Percentiles rank a stretch among this genome's conserved stretches.
phyloP scores from a whole-genome alignment of 2,888 invertebrate species.

The Dynastes tityus region DNA sequence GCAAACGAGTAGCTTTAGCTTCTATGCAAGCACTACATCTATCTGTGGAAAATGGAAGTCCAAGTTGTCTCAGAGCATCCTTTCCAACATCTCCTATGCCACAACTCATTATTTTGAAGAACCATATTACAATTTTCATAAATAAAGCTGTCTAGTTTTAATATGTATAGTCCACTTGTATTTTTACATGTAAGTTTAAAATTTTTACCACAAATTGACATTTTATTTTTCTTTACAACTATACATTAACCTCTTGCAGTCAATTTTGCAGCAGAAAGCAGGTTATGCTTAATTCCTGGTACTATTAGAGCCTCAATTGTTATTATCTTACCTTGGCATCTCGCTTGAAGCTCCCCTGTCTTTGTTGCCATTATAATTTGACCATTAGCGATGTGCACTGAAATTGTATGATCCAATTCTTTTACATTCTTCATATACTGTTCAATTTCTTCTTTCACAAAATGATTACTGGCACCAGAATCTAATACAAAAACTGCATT shows the following conservation, averaged over 20 bases:
- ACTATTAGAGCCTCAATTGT: too few relatives aligned
- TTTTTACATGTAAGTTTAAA: too few relatives aligned
- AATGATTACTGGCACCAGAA: constrained; percentile 35
- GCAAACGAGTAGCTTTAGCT: constrained; percentile 20
- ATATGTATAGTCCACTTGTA: neutral
- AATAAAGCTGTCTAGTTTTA: constrained; percentile 4
- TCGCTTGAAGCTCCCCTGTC: constrained; percentile 5
- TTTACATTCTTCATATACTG: constrained; percentile 21
- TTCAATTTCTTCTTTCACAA: constrained; percentile 35
- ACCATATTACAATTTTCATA: constrained; percentile 15
- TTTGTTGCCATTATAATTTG: constrained; percentile 24
- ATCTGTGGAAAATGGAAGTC: neutral
- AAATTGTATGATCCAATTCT: neutral
- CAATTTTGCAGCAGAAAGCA: too few relatives aligned
- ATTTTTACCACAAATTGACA: too few relatives aligned
- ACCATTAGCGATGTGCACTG: constrained; percentile 22
- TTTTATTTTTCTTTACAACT: too few relatives aligned
- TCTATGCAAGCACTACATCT: constrained; percentile 24
- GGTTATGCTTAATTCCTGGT: too few relatives aligned
- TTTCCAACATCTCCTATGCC: constrained; percentile 26
- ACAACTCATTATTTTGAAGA: constrained; percentile 3
- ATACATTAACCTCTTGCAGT: too few relatives aligned
- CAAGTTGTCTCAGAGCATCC: constrained; percentile 22
- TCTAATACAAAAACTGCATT: constrained; percentile 19
- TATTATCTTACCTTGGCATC: neutral